Percentiles rank a stretch among this genome's conserved stretches.
These are phyloP conservation scores for Porites divaricata DNA, from an alignment of 92 coral and sea anemone genomes.

Conservation along the genomic window DNA sequence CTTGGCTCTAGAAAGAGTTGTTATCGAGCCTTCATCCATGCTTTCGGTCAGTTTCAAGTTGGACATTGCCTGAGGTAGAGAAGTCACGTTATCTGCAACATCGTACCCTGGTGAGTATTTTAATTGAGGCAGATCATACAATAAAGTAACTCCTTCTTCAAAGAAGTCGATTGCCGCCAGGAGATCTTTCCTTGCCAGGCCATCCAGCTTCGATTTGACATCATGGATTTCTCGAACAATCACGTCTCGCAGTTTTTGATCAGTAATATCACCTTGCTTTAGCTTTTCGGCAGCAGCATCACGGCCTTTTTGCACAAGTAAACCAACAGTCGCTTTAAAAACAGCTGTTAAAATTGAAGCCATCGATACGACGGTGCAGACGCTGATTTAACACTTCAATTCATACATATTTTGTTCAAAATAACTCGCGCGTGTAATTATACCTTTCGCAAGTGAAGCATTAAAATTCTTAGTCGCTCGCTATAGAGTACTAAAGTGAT, in stretches of 20 bases:
- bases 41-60: neutral
- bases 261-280: slow-evolving; percentile 49
- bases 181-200: slow-evolving; percentile 17
- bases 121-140: neutral
- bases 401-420: too few species aligned
- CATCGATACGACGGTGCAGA: slow-evolving; percentile 7
- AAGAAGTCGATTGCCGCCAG: slow-evolving; percentile 15
- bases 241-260: slow-evolving; percentile 37
- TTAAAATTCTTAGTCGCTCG: too few species aligned
- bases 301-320: slow-evolving; percentile 51
- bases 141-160: slow-evolving; percentile 3
- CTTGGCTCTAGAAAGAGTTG: slow-evolving; percentile 25
- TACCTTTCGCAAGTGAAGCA: too few species aligned
- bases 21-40: slow-evolving; percentile 8
- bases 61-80: neutral
- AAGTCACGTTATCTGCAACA: too few species aligned
- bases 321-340: slow-evolving; percentile 53
- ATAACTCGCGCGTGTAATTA: too few species aligned
- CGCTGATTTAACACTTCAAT: too few species aligned
- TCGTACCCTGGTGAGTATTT: neutral
- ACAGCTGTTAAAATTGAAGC: slow-evolving; percentile 32
- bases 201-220: slow-evolving; percentile 36
- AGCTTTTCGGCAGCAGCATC: slow-evolving; percentile 49
- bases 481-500: too few species aligned
- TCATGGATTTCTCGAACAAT: slow-evolving; percentile 51